A percentile compares a stretch with the other conserved stretches of the same genome.
phyloP scores from a whole-genome alignment of 2,888 invertebrate genomes.

The Mimachlamys varia region DNA sequence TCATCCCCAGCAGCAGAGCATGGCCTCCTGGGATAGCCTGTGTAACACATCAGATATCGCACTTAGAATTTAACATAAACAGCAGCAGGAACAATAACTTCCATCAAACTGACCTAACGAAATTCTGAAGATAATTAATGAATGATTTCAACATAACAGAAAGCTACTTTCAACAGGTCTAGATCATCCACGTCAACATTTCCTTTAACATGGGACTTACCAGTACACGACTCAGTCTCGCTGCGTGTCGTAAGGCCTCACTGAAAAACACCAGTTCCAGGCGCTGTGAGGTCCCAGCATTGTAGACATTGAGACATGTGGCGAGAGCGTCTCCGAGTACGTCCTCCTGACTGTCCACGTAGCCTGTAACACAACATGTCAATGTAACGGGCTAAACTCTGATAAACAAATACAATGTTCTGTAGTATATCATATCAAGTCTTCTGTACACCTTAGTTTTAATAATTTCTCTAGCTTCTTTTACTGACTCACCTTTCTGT shows the following conservation, averaged over 20 bases:
- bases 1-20: slow-evolving; percentile 76
- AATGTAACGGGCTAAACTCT: no score
- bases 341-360: slow-evolving; percentile 70
- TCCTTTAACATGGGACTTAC: slow-evolving; percentile 61
- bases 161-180: no score
- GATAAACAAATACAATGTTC: no score
- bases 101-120: no score
- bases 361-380: slow-evolving; percentile 65
- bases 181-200: no score
- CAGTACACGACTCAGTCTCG: slow-evolving; percentile 77
- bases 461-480: no score
- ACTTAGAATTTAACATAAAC: not conserved
- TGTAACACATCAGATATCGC: slow-evolving; percentile 38
- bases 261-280: slow-evolving; percentile 78
- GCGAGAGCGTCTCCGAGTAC: slow-evolving; percentile 71
- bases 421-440: no score
- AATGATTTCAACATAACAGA: no score
- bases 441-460: no score
- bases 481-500: slow-evolving; percentile 70
- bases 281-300: slow-evolving; percentile 71
- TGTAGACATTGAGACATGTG: slow-evolving; percentile 75
- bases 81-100: no score
- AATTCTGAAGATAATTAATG: no score
- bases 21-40: slow-evolving; percentile 77
- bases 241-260: slow-evolving; percentile 77